Conservation (phyloP, 2,797 vertebrate genomes). For the Sebastes vulpes region DNA sequence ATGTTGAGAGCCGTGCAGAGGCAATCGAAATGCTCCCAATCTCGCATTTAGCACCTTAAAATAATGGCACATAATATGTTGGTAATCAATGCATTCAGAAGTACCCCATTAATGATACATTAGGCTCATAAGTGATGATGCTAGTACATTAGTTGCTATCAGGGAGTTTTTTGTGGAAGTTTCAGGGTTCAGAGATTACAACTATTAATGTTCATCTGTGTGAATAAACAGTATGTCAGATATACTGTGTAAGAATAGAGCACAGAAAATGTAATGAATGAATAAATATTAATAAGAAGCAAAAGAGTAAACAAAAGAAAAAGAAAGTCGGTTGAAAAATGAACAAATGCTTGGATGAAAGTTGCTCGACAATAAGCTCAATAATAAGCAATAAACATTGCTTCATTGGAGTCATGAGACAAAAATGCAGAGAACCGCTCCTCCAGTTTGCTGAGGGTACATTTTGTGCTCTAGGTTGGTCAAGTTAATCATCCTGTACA, state of each 20-base stretch:
- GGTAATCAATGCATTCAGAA: not conserved
- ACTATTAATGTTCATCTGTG: not conserved
- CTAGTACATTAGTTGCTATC: not conserved
- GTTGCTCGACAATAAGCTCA: not conserved
- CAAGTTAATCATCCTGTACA: constrained; percentile 10
- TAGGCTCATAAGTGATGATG: not conserved
- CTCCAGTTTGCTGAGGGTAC: constrained; percentile 14
- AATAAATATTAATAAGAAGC: not conserved
- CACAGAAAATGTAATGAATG: not conserved
- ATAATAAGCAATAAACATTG: not conserved
- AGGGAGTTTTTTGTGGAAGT: not conserved
- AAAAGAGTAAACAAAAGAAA: not conserved
- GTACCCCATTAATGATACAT: not conserved
- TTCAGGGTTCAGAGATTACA: not conserved
- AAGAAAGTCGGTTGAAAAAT: not conserved
- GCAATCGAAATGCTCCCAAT: no score
- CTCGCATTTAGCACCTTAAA: no score
- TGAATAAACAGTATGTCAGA: not conserved
- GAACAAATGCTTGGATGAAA: not conserved
- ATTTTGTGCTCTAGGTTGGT: constrained; percentile 22
- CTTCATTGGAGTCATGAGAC: not conserved
- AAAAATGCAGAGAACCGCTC: not conserved
- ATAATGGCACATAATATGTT: not conserved
- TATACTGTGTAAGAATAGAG: not conserved
- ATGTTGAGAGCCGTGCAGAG: no score